These are phyloP conservation scores for Entomyzon cyanotis DNA, from an alignment of 2,113 vertebrate genomes.

Conservation along the genomic window DNA sequence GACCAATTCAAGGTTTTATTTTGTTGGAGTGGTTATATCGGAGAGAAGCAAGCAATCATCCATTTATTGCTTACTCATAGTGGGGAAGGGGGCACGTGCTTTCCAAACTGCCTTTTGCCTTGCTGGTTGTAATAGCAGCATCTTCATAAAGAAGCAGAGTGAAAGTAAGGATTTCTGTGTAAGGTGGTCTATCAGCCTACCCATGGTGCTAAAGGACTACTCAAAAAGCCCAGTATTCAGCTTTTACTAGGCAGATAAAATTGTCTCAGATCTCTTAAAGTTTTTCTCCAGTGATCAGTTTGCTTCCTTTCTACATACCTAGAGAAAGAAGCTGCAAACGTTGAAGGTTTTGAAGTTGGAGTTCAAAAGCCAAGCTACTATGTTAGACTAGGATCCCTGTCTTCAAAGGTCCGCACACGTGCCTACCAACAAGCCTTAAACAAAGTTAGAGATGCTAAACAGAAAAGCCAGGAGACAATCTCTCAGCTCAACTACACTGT, in stretches of 20 bases:
- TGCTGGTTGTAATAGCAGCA: background rate
- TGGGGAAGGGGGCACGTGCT: accelerated
- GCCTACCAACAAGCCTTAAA: constrained; percentile 80
- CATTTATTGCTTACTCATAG: background rate
- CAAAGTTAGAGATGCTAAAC: constrained; percentile 80
- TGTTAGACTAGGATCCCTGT: constrained; percentile 77
- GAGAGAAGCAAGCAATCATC: background rate
- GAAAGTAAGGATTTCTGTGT: background rate
- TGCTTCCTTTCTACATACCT: background rate
- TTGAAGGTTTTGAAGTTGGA: constrained; percentile 77
- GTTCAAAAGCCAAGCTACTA: constrained; percentile 71
- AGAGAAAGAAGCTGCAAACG: constrained; percentile 79
- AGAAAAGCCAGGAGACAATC: constrained; percentile 83
- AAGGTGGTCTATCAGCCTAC: background rate
- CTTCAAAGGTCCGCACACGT: constrained; percentile 77
- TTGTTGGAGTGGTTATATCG: background rate
- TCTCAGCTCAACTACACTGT: constrained; percentile 82
- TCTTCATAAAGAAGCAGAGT: background rate
- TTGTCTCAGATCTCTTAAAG: background rate
- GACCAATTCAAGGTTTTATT: background rate
- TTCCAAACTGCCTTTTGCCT: background rate
- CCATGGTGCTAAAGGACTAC: background rate
- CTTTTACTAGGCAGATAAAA: background rate
- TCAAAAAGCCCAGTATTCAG: background rate
- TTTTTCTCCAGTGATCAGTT: background rate